Base-by-base conservation (phyloP, 1,140 invertebrate species). In the Scylla paramamosain region DNA sequence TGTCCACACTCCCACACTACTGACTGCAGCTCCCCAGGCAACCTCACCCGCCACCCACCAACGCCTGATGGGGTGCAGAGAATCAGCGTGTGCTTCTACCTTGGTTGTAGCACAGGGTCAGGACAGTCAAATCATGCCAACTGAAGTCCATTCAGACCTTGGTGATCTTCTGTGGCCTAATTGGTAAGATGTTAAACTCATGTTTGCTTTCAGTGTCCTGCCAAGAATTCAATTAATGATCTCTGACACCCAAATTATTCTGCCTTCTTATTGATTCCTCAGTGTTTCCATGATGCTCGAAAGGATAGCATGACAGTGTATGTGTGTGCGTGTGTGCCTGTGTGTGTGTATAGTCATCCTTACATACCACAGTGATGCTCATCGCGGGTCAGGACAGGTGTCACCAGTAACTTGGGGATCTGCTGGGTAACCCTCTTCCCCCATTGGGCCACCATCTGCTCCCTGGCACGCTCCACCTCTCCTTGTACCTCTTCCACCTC, bases 1-100 rank as follows among this genome's bases (percentile, higher is more conserved):
- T 95, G 95, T 25, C 96, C 96, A 4, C 94, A 91, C 92, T 96
- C 96, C 93, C 96, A 95, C 86, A 95, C 93, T 8, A 96, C 93
- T 10, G 88, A 93, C 91, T 95, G 96, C 86, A 96, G 52, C 25
- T 94, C 94, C 28, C 96, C 96, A 14, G 96, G 96, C 20, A 95
- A 82, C 91, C 93, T 93, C n/a, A 96, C 96, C 7, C 82, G 31
- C 96, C 96, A 96, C n/a, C 94, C 94, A 10, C 95, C 95, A 8
- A 92, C 91, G n/a, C 91, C 94, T 95, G 94, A 29, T 20, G 45
- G 0, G 4, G 7, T 16, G n/a, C 2, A 12, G 39, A 59, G 52
- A 20, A 59, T 59, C 16, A 14, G 10, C 46, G 14, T 59, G 52
- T 59, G 52, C 0, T 0, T 59, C 39, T 39, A 39, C 39, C 6